A percentile compares a stretch with the other conserved stretches of the same genome.
These are phyloP conservation scores for Orussus abietinus DNA, from an alignment of 1,140 invertebrate genomes.

Conservation along the genomic window DNA sequence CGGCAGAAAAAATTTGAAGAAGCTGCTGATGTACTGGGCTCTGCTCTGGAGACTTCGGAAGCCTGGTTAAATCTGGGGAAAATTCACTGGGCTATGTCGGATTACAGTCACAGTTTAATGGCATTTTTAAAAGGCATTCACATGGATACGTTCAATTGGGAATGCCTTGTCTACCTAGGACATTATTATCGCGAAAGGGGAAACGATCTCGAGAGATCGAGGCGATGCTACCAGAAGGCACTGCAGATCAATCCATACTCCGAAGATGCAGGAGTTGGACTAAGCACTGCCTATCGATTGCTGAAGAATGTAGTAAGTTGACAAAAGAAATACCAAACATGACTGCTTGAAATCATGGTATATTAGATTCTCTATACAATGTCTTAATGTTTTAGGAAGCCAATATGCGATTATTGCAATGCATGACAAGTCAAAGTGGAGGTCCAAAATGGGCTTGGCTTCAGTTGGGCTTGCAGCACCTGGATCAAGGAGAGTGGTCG, in stretches of 20 bases:
- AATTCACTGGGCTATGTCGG: slow-evolving; percentile 61
- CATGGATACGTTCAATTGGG: slow-evolving; percentile 65
- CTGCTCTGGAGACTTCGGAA: slow-evolving; percentile 52
- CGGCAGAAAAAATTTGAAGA: slow-evolving; percentile 55
- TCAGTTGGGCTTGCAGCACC: slow-evolving; percentile 72
- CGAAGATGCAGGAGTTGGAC: slow-evolving; percentile 63
- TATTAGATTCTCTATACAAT: slow-evolving; percentile 17
- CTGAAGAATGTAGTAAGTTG: slow-evolving; percentile 61
- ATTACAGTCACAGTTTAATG: slow-evolving; percentile 61
- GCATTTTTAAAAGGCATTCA: slow-evolving; percentile 72
- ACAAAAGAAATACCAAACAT: too few relatives aligned
- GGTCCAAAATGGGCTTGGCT: slow-evolving; percentile 76
- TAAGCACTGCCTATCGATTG: slow-evolving; percentile 72
- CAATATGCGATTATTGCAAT: slow-evolving; percentile 66
- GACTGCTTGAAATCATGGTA: too few relatives aligned
- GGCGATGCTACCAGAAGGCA: slow-evolving; percentile 80
- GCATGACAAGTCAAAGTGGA: slow-evolving; percentile 52
- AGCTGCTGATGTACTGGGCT: slow-evolving; percentile 53
- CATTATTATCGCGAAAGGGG: slow-evolving; percentile 63
- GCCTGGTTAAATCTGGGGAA: slow-evolving; percentile 63
- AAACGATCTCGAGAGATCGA: slow-evolving; percentile 64
- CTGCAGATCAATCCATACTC: slow-evolving; percentile 68
- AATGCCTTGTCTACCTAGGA: slow-evolving; percentile 74
- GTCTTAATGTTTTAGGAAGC: slow-evolving; percentile 60
- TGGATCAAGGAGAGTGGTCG: slow-evolving; percentile 65